phyloP scores from a whole-genome alignment of 2,797 vertebrate species.

The Sebastes diploproa region DNA sequence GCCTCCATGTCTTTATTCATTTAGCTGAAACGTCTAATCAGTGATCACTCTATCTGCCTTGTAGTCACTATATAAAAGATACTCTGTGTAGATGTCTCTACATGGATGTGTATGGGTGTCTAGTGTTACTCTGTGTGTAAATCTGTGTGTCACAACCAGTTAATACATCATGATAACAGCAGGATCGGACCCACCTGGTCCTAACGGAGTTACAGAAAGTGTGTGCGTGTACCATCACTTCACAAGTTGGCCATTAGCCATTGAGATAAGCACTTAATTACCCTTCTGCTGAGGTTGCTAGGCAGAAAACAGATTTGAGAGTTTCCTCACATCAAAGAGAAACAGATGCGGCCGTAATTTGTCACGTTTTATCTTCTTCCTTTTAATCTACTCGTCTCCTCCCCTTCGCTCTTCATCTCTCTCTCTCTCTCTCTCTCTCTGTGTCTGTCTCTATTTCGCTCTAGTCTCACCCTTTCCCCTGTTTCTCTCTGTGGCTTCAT shows the following conservation, averaged over 20 bases:
- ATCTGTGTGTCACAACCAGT: slow-evolving; percentile 34
- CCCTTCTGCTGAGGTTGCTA: slow-evolving; percentile 44
- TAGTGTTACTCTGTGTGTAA: neutral
- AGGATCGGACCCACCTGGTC: slow-evolving; percentile 1
- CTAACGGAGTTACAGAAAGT: slow-evolving; percentile 1
- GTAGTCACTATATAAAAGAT: slow-evolving; percentile 18
- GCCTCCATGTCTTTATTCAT: slow-evolving; percentile 27
- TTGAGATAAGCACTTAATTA: slow-evolving; percentile 62
- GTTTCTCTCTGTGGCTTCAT: slow-evolving; percentile 41
- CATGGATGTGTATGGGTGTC: neutral
- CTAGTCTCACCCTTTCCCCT: slow-evolving; percentile 3
- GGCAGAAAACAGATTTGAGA: slow-evolving; percentile 52
- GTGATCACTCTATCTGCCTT: slow-evolving; percentile 1
- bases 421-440: neutral
- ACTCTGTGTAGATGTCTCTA: neutral
- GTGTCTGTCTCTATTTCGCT: neutral
- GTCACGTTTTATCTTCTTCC: slow-evolving; percentile 60
- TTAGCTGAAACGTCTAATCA: slow-evolving; percentile 49
- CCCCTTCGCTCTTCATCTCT: slow-evolving; percentile 32
- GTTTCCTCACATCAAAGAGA: slow-evolving; percentile 57
- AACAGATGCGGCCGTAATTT: slow-evolving; percentile 51
- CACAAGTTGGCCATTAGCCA: slow-evolving; percentile 23
- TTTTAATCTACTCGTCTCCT: slow-evolving; percentile 56
- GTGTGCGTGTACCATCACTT: slow-evolving; percentile 2
- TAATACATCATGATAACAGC: slow-evolving; percentile 28